Evolutionary conservation across 2,888 invertebrate species (phyloP), one percentile per base, ranked within the genome.

Genomic region (Ceriagrion tenellum): DNA sequence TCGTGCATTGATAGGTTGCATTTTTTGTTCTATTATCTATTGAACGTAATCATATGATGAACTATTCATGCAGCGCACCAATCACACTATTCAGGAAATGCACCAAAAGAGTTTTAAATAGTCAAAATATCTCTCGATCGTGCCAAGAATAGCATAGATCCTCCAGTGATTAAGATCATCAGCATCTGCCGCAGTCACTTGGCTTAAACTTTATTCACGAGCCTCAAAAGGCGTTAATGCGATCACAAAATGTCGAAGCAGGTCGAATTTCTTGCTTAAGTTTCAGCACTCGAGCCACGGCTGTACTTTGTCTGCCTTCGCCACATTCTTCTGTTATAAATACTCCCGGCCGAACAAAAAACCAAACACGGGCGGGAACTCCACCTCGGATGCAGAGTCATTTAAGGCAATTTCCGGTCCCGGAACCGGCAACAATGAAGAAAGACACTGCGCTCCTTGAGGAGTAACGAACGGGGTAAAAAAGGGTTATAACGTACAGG

Each of bases 351-450:
- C n/a, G 0, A n/a, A 69, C 69, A 69, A 69, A 69, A 69, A 69
- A 69, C 40, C 88, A 88, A n/a, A 88, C 40, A 47, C 40, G 40
- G 55, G 88, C 40, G 40, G 47, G 18, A 23, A 35, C 13, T 88
- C 40, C 47, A 35, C 20, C 40, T 23, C 69, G 69, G 69, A 10
- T 40, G 55, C 40, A 88, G 23, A 88, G 88, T 88, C 88, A 88
- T 88, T 88, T 30, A 88, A 20, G 47, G 20, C 88, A 88, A 88
- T 88, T 88, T 88, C 88, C 88, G 88, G 88, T 88, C 88, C 20
- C 55, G 47, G 88, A 88, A 47, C 26, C 4, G 23, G 88, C 88
- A 88, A 88, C 88, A 88, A 88, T 23, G 40, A 35, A 35, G 40
- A 69, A 69, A 69, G 69, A 69, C 69, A 69, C n/a, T n/a, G 26